These are phyloP conservation scores for Mycetomoellerius zeteki DNA, from an alignment of 1,140 invertebrate genomes.

Conservation along the genomic window DNA sequence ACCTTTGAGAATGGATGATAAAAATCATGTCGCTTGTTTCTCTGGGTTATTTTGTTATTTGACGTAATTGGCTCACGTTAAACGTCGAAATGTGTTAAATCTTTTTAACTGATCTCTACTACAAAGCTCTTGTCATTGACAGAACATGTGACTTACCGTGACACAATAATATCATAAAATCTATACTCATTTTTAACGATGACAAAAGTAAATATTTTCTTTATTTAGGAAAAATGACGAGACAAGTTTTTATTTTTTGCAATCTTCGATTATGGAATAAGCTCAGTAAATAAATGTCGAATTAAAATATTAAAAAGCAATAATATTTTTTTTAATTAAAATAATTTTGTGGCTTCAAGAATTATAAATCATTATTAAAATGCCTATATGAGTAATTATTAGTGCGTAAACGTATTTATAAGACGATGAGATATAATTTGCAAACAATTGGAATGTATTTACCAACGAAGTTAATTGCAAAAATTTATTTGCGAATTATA, in stretches of 20 bases:
- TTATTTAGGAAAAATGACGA: not conserved
- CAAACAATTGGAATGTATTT: no score
- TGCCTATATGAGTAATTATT: no score
- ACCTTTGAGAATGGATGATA: conserved; percentile 33
- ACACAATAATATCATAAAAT: not conserved
- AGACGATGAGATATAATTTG: no score
- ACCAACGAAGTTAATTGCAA: no score
- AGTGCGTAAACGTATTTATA: no score
- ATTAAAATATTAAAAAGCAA: not conserved
- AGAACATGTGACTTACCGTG: not conserved
- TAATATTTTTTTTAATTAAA: not conserved
- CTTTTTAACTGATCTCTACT: not conserved
- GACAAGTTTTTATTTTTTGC: not conserved
- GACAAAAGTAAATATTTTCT: not conserved
- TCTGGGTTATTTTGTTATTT: no score
- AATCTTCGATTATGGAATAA: not conserved
- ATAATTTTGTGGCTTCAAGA: no score
- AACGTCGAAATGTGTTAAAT: not conserved
- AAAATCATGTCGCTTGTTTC: conserved; percentile 1
- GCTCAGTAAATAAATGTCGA: not conserved
- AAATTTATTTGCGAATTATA: no score
- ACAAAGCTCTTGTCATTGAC: not conserved
- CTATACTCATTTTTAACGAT: not conserved
- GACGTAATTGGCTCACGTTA: not conserved
- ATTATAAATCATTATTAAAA: no score